These are phyloP conservation scores for Agriopis marginaria DNA, from an alignment of 2,888 invertebrate species.

Conservation along the genomic window DNA sequence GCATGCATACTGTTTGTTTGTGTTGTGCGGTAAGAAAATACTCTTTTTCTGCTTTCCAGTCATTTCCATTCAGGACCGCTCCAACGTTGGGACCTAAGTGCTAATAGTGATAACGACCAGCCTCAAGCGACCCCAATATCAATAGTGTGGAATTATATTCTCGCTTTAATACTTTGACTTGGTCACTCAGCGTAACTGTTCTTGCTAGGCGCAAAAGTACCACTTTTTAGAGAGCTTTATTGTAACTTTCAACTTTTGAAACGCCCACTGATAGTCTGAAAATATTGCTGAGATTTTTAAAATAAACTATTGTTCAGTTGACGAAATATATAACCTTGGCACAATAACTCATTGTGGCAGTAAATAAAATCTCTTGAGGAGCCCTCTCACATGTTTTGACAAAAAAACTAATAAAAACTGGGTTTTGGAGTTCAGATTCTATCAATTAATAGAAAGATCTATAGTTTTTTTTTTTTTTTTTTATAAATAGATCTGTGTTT, in stretches of 20 bases:
- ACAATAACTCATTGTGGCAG: constrained; percentile 1
- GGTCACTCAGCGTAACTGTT: constrained; percentile 29
- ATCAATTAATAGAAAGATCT: too few species aligned
- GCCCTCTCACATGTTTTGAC: too few species aligned
- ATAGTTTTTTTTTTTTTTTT: too few species aligned
- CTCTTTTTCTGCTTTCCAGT: constrained; percentile 46
- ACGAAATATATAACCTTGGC: constrained; percentile 7
- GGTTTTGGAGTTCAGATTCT: too few species aligned
- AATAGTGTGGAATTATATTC: constrained; percentile 44
- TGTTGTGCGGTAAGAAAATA: constrained; percentile 43
- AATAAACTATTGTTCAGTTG: background rate
- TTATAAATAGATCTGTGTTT: too few species aligned
- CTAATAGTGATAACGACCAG: constrained; percentile 70
- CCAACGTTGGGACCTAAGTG: constrained; percentile 68
- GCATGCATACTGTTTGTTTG: constrained; percentile 64
- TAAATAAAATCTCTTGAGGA: background rate
- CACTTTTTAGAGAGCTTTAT: background rate
- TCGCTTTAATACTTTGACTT: constrained; percentile 38
- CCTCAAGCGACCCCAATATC: constrained; percentile 55
- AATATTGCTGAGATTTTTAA: background rate
- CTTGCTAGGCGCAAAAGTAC: background rate
- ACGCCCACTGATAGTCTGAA: background rate
- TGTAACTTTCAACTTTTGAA: background rate
- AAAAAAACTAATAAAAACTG: too few species aligned
- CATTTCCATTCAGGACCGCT: constrained; percentile 73